Evolutionary conservation across 2,888 invertebrate species (phyloP).

Genomic region (Drosophila anomelani): DNA sequence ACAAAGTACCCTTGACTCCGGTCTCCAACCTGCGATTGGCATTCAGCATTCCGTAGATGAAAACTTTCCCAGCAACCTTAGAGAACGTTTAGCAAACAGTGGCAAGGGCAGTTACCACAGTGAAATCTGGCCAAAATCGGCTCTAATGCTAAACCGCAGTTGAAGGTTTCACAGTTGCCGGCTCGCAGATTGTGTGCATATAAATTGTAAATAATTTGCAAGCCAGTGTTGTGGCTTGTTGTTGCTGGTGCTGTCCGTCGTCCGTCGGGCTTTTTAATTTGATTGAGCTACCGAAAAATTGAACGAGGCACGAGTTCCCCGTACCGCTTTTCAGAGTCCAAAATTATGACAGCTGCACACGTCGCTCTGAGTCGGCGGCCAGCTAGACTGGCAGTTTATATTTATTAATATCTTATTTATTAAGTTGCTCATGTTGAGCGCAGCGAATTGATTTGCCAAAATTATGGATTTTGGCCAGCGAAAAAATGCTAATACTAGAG

Average conservation of each 20-base stretch:
- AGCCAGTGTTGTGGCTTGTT: constrained; percentile 15
- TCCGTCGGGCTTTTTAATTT: constrained; percentile 44
- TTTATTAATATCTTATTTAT: constrained; percentile 67
- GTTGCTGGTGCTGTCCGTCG: constrained; percentile 12
- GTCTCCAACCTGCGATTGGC: constrained; percentile 31
- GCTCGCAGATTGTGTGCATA: constrained; percentile 50
- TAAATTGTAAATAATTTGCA: constrained; percentile 64
- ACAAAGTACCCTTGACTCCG: constrained; percentile 14
- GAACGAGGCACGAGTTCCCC: constrained; percentile 47
- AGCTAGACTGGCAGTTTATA: constrained; percentile 45
- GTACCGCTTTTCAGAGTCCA: constrained; percentile 5
- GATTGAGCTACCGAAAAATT: constrained; percentile 58
- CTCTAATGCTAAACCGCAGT: constrained; percentile 66
- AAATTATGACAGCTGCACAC: constrained; percentile 49
- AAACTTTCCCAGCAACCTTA: constrained; percentile 41
- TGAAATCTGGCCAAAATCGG: constrained; percentile 44
- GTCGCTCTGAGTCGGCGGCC: constrained; percentile 33
- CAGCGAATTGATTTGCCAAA: constrained; percentile 66
- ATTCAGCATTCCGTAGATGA: constrained; percentile 11
- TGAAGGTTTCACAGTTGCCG: constrained; percentile 60
- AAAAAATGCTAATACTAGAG: constrained; percentile 56
- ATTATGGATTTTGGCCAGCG: constrained; percentile 20
- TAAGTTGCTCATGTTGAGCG: constrained; percentile 60
- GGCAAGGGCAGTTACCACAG: constrained; percentile 38
- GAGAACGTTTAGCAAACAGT: constrained; percentile 47